These are phyloP conservation scores for Haliclona indistincta DNA, from an alignment of 37 sponge, comb jelly and placozoan genomes.

Conservation along the genomic window DNA sequence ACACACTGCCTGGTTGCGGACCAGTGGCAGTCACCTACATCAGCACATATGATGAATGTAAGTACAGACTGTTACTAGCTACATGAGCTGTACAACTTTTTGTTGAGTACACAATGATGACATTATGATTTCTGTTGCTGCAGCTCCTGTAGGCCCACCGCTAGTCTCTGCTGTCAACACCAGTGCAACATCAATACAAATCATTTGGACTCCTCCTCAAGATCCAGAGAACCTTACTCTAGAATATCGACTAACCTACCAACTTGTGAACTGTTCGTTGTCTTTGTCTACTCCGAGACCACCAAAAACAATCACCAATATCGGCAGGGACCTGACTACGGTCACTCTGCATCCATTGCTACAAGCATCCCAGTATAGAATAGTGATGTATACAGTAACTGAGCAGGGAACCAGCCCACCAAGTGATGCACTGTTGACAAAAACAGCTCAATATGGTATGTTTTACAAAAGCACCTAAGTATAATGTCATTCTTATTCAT, in stretches of 20 bases:
- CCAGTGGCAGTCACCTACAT: neutral
- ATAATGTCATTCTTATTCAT: neutral
- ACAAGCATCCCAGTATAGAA: neutral
- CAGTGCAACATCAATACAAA: neutral
- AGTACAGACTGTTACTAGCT: neutral
- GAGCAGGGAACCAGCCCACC: neutral
- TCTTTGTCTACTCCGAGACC: neutral
- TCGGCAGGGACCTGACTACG: neutral
- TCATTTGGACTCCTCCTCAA: neutral
- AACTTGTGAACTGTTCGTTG: neutral
- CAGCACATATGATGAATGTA: slow-evolving; percentile 10
- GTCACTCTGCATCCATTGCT: neutral
- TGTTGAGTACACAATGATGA: too few species aligned
- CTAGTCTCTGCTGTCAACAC: neutral
- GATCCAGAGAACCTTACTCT: neutral
- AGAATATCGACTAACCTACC: neutral
- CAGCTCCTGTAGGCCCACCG: neutral
- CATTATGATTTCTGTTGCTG: neutral
- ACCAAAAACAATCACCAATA: neutral
- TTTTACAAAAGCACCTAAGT: too few species aligned
- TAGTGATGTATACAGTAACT: neutral
- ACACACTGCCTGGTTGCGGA: slow-evolving; percentile 2
- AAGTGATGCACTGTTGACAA: neutral
- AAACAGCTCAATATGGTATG: neutral
- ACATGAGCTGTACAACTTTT: neutral